Evolutionary conservation across 2,797 vertebrate genomes (phyloP).

Genomic region (Lepidocolaptes lacrymiger): DNA sequence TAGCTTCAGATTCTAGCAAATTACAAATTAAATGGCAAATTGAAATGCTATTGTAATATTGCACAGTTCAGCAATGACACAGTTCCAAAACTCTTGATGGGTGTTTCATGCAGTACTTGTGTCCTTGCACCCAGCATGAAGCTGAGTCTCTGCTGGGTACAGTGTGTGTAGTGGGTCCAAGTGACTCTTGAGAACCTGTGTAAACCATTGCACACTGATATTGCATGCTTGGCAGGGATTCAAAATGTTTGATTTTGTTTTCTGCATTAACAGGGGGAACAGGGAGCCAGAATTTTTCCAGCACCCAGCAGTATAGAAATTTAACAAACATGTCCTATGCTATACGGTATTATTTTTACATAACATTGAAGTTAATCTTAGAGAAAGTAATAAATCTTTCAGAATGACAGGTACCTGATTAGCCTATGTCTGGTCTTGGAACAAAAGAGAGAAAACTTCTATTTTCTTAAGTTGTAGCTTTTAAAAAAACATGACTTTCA

Average conservation of each 20-base stretch:
- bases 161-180: neutral
- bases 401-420: neutral
- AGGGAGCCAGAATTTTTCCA: neutral
- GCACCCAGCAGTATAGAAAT: neutral
- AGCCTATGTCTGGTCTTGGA: neutral
- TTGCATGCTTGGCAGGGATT: neutral
- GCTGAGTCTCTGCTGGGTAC: neutral
- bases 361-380: neutral
- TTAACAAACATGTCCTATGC: neutral
- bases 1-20: neutral
- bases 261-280: neutral
- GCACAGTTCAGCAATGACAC: neutral
- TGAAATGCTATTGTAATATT: neutral
- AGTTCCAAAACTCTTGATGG: neutral
- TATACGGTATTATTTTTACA: neutral
- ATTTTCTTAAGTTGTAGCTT: neutral
- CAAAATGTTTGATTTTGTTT: neutral
- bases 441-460: neutral
- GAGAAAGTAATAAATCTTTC: neutral
- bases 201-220: neutral
- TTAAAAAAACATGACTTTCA: neutral
- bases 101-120: neutral
- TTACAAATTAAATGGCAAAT: neutral
- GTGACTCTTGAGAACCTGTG: neutral
- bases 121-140: neutral